These are phyloP conservation scores for Linnaemya vulpina DNA, from an alignment of 2,888 invertebrate species.

Conservation along the genomic window DNA sequence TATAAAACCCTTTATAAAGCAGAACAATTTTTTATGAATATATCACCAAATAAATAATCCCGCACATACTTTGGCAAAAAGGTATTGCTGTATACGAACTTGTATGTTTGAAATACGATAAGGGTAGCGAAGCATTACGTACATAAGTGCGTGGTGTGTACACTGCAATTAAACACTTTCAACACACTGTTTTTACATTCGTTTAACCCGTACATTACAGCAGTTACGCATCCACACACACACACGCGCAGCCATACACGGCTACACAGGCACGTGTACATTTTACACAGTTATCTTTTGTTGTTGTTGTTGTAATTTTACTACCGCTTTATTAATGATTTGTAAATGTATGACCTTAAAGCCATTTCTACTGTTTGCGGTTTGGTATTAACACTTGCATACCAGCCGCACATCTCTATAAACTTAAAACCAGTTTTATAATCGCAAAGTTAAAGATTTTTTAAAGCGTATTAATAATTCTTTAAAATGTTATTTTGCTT, in stretches of 20 bases:
- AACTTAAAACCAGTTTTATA: not conserved
- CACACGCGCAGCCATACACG: not conserved
- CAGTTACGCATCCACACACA: too few relatives aligned
- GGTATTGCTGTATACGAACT: too few relatives aligned
- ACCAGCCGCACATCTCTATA: not conserved
- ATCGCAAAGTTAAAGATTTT: not conserved
- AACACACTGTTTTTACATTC: not conserved
- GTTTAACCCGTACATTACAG: not conserved
- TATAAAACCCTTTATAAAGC: too few relatives aligned
- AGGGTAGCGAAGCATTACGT: not conserved
- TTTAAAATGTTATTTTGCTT: too few relatives aligned
- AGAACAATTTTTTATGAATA: too few relatives aligned
- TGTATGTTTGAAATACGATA: not conserved
- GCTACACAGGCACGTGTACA: not conserved
- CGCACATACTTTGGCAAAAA: too few relatives aligned
- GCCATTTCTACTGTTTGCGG: slow-evolving; percentile 17
- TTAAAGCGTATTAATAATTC: not conserved
- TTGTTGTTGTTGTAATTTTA: slow-evolving; percentile 10
- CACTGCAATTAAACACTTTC: too few relatives aligned
- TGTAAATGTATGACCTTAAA: slow-evolving; percentile 38
- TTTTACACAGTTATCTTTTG: not conserved
- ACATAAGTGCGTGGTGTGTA: not conserved
- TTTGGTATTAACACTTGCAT: slow-evolving; percentile 29
- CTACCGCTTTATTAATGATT: slow-evolving; percentile 30
- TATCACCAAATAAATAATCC: too few relatives aligned